phyloP scores from a whole-genome alignment of 2,113 vertebrate genomes.

The Chloebia gouldiae region DNA sequence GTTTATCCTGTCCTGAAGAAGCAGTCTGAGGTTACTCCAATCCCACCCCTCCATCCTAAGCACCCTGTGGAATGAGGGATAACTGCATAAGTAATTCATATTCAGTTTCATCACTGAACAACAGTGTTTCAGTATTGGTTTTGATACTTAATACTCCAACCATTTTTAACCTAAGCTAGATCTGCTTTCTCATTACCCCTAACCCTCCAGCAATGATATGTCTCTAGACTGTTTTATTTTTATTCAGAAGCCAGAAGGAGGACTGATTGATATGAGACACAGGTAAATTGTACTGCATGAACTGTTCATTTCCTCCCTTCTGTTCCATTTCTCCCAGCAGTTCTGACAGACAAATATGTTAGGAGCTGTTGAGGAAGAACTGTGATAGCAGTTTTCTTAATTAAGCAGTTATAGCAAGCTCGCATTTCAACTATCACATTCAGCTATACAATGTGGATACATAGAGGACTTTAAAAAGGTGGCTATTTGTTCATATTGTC shows the following conservation, averaged over 20 bases:
- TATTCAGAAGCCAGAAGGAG: background rate
- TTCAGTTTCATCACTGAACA: background rate
- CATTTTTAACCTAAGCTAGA: background rate
- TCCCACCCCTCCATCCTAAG: background rate
- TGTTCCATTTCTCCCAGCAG: background rate
- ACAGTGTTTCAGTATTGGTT: background rate
- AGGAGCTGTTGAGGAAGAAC: fast-evolving
- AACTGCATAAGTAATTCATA: background rate
- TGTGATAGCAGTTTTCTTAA: background rate
- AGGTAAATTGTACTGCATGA: background rate
- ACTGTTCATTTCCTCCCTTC: background rate
- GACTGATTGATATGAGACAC: background rate
- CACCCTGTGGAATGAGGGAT: background rate
- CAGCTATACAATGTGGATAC: background rate
- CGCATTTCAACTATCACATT: background rate
- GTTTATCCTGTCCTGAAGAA: background rate
- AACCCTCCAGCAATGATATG: background rate
- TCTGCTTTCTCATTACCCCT: background rate
- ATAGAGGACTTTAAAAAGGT: background rate
- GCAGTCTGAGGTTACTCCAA: background rate
- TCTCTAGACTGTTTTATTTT: background rate
- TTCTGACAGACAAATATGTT: background rate
- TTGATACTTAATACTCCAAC: background rate
- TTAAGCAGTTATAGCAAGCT: background rate
- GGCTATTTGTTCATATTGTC: background rate